Conservation (phyloP, 2,888 invertebrate species). For the Operophtera brumata region DNA sequence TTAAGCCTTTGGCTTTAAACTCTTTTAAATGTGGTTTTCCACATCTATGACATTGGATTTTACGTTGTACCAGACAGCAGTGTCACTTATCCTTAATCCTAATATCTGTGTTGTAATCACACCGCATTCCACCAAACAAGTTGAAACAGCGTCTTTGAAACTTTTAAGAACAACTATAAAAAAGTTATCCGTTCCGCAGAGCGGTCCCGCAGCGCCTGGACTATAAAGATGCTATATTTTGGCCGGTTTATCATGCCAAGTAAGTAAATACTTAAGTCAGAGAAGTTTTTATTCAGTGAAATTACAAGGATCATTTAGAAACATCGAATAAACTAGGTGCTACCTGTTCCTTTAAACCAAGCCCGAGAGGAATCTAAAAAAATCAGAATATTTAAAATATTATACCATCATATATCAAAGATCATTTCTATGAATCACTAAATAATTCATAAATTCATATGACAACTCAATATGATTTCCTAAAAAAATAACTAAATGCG, state of each 20-base stretch:
- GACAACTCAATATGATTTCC: too few species aligned
- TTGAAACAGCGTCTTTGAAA: conserved; percentile 5
- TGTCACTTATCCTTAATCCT: background rate
- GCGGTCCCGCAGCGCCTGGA: conserved; percentile 2
- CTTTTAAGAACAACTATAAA: conserved; percentile 32
- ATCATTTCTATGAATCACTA: too few species aligned
- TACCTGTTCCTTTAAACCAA: too few species aligned
- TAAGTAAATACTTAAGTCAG: too few species aligned
- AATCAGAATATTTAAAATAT: too few species aligned
- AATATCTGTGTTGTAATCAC: conserved; percentile 7
- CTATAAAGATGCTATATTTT: conserved; percentile 10
- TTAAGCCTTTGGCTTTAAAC: background rate
- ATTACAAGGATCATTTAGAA: background rate
- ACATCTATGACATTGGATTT: background rate
- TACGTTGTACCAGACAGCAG: background rate
- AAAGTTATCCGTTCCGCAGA: conserved; percentile 24
- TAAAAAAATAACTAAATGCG: too few species aligned
- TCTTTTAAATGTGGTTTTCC: background rate
- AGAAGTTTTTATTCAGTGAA: background rate
- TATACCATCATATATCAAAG: too few species aligned
- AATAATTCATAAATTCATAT: too few species aligned
- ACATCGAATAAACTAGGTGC: background rate
- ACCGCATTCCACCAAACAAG: background rate
- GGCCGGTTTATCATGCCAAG: background rate
- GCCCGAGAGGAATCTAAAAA: too few species aligned